Conservation (phyloP, 2,797 vertebrate species). For the Stomatorhinus walkeri region DNA sequence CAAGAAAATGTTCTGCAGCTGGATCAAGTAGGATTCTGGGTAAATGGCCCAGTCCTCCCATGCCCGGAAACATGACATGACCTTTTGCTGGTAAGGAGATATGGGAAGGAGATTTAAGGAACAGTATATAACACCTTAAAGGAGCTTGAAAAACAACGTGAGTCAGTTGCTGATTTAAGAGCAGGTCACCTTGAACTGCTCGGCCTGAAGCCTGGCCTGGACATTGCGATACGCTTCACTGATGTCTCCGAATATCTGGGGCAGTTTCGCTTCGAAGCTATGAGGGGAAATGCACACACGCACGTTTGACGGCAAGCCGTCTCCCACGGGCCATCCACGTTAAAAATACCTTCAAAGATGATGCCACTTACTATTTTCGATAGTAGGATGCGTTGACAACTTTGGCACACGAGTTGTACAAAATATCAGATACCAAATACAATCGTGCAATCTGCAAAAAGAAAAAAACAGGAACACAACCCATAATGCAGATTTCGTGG, state of each 20-base stretch:
- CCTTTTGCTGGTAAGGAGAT: constrained; percentile 58
- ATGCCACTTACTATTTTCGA: constrained; percentile 66
- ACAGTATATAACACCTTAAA: neutral
- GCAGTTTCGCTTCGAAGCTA: constrained; percentile 68
- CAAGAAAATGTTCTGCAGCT: constrained; percentile 71
- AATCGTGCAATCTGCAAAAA: constrained; percentile 60
- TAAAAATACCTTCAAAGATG: neutral
- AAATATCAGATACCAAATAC: constrained; percentile 68
- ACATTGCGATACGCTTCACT: constrained; percentile 64
- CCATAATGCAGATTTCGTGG: neutral
- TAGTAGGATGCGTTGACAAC: constrained; percentile 71
- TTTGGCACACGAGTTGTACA: constrained; percentile 74
- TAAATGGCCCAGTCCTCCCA: constrained; percentile 78
- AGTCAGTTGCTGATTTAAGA: neutral
- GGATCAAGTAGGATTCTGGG: constrained; percentile 67
- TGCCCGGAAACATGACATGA: constrained; percentile 66
- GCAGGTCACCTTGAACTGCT: constrained; percentile 66
- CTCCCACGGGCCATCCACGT: neutral
- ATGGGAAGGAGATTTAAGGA: neutral
- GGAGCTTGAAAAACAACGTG: neutral
- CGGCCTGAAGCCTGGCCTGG: constrained; percentile 68
- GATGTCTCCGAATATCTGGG: constrained; percentile 66
- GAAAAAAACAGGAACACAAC: neutral
- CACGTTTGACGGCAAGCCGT: neutral
- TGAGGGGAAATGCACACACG: constrained; percentile 15